Evolutionary conservation across 2,113 vertebrate genomes (phyloP).

Genomic region (Scatophagus argus): DNA sequence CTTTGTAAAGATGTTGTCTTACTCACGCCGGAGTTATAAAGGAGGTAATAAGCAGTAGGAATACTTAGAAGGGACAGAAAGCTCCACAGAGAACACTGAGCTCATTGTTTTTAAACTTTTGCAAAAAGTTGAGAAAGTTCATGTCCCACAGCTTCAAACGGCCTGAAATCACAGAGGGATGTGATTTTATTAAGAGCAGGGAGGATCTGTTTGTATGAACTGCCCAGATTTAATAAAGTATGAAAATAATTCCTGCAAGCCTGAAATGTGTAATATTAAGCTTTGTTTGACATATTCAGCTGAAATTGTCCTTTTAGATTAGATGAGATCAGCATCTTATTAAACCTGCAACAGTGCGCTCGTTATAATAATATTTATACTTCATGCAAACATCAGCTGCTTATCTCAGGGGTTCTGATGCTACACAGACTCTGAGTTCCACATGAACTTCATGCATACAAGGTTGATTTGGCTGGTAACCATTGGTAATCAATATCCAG

Average conservation of each 20-base stretch:
- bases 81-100: constrained; percentile 50
- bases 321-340: constrained; percentile 17
- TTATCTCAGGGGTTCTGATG: constrained; percentile 13
- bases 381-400: constrained; percentile 10
- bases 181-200: constrained; percentile 68
- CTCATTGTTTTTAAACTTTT: constrained; percentile 62
- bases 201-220: constrained; percentile 45
- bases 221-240: constrained; percentile 51
- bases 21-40: constrained; percentile 37
- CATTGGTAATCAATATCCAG: constrained; percentile 5
- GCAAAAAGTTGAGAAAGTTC: constrained; percentile 50
- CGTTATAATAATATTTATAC: constrained; percentile 21
- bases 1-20: constrained; percentile 15
- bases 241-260: constrained; percentile 27
- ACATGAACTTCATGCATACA: constrained; percentile 14
- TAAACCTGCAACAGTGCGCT: constrained; percentile 20
- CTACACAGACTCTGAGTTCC: neutral
- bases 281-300: constrained; percentile 25
- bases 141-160: constrained; percentile 53
- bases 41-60: constrained; percentile 37
- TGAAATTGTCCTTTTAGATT: constrained; percentile 43
- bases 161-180: constrained; percentile 54
- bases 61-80: constrained; percentile 29
- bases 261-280: constrained; percentile 8
- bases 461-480: neutral